Evolutionary conservation across 2,113 vertebrate species (phyloP), one percentile per base, ranked within the genome.

Genomic region (Cardinalis cardinalis): DNA sequence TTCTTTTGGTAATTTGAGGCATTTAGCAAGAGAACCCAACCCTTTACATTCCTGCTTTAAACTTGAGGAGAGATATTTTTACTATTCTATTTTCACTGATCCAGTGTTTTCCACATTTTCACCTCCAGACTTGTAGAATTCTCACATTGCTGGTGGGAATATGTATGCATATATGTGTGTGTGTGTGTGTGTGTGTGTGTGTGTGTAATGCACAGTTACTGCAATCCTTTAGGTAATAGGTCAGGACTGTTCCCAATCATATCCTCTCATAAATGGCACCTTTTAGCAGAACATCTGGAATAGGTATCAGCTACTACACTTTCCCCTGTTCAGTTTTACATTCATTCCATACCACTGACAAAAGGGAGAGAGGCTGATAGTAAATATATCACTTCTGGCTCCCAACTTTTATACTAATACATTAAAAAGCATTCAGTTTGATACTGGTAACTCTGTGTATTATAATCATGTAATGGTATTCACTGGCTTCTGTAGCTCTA

Each of bases 231-330:
- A 88, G 82, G 71, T 71, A 70, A 83, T 83, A 91, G 82, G 64
- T 60, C 76, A 93, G 61, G 78, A 58, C 88, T 91, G 91, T 66
- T 95, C 91, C 78, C 8, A 95, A 73, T 84, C 93, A 93, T 88
- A 95, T 68, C 81, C 32, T 92, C 78, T 88, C 89, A 95, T 90
- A 96, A 95, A 94, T 51, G 85, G 75, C 91, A 95, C 86, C 89
- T 89, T 95, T 94, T 92, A 94, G 88, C 88, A 94, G 88, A 95
- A 96, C 95, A 97, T 97, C 96, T 96, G 96, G 94, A 96, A 94
- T 49, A 23, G 17, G 77, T 89, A 91, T 92, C 56, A 78, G 85
- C 91, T 90, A 96, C 95, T 93, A 69, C 80, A 84, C 69, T 93
- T 95, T 84, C 60, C 58, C 44, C 24, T 66, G 53, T 77, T 85